Evolutionary conservation across 2,888 invertebrate genomes (phyloP).

Genomic region (Lissocephala sabroskyi): DNA sequence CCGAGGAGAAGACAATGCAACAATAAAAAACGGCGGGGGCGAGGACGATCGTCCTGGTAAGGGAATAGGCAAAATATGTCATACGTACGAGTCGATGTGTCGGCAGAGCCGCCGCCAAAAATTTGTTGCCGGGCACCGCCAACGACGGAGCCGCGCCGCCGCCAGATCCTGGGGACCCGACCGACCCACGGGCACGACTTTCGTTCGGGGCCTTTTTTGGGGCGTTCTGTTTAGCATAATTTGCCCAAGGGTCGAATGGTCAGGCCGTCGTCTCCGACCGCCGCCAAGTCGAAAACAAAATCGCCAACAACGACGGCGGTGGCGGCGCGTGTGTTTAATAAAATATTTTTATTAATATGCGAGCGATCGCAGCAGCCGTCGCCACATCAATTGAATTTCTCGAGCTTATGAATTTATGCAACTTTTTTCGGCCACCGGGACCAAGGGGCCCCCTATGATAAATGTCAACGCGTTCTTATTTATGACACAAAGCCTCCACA

Average conservation of each 20-base stretch:
- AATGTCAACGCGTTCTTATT: slow-evolving; percentile 73
- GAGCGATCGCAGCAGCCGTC: slow-evolving; percentile 30
- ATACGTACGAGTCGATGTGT: slow-evolving; percentile 70
- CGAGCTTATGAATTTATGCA: slow-evolving; percentile 65
- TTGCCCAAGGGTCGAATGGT: slow-evolving; percentile 17
- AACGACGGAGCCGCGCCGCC: background rate
- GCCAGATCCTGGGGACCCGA: slow-evolving; percentile 10
- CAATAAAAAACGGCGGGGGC: slow-evolving; percentile 21
- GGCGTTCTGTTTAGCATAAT: slow-evolving; percentile 54
- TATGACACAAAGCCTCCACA: slow-evolving; percentile 71
- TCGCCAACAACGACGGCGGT: slow-evolving; percentile 2
- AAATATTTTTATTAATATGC: slow-evolving; percentile 66
- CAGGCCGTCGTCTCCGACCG: too few species aligned
- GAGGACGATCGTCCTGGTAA: too few species aligned
- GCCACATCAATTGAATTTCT: slow-evolving; percentile 62
- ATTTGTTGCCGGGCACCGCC: background rate
- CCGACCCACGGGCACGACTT: slow-evolving; percentile 44
- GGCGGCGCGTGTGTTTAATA: slow-evolving; percentile 62
- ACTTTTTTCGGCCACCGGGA: slow-evolving; percentile 33
- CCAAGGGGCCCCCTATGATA: slow-evolving; percentile 62
- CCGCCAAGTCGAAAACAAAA: too few species aligned
- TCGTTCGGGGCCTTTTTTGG: slow-evolving; percentile 65
- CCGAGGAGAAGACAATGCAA: slow-evolving; percentile 11
- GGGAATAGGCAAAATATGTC: slow-evolving; percentile 51
- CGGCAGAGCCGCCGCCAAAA: slow-evolving; percentile 71